Evolutionary conservation across 2,797 vertebrate species (phyloP).

Genomic region (Dermochelys coriacea): DNA sequence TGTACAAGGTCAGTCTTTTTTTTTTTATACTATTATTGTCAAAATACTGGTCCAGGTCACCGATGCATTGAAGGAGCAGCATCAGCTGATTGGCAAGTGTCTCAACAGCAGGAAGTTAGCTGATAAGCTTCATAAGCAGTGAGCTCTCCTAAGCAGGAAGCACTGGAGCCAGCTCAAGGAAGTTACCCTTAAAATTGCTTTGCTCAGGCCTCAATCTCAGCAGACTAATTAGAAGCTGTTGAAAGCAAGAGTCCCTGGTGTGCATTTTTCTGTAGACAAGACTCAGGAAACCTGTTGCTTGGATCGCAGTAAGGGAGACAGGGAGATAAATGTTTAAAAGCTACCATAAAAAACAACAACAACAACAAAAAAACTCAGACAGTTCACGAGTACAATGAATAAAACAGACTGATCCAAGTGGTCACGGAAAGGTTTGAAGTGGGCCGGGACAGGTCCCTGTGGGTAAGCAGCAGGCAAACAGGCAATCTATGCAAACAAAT

Average conservation of each 20-base stretch:
- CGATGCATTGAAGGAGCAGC: constrained; percentile 61
- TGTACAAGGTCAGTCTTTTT: constrained; percentile 60
- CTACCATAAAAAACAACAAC: constrained; percentile 50
- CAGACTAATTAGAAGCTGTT: constrained; percentile 68
- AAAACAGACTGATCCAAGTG: constrained; percentile 46
- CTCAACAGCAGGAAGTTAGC: constrained; percentile 69
- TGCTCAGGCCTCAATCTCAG: constrained; percentile 58
- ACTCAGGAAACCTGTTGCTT: constrained; percentile 60
- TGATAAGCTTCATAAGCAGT: constrained; percentile 75
- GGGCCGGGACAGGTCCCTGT: constrained; percentile 20
- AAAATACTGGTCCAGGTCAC: constrained; percentile 47
- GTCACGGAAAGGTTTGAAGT: constrained; percentile 41
- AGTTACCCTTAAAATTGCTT: constrained; percentile 74
- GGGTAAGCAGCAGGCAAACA: constrained; percentile 29
- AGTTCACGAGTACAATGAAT: background rate
- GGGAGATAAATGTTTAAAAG: constrained; percentile 65
- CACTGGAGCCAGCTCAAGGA: constrained; percentile 63
- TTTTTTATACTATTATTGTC: constrained; percentile 63
- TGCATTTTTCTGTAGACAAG: constrained; percentile 57
- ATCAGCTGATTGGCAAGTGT: constrained; percentile 67
- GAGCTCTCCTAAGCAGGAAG: constrained; percentile 70
- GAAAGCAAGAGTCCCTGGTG: constrained; percentile 68
- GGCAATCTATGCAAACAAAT: constrained; percentile 37
- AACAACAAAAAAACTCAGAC: constrained; percentile 8
- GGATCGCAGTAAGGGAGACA: constrained; percentile 49